Base-by-base conservation (phyloP, 1,140 invertebrate species). In the Hycleus cichorii region DNA sequence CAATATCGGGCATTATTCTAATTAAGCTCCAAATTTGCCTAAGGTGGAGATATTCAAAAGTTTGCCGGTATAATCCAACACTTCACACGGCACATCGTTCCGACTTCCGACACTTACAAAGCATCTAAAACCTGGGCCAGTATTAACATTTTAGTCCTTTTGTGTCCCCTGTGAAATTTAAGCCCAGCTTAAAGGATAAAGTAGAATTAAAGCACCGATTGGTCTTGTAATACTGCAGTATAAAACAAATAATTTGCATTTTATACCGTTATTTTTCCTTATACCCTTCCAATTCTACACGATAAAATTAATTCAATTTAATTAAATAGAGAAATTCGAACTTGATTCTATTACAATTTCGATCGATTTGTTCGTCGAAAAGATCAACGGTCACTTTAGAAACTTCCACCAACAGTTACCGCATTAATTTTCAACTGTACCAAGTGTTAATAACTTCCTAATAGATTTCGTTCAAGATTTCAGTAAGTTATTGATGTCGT, bases 101-200 rank as follows among this genome's bases (percentile, higher is more conserved):
- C 62, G 52, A 64, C 55, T 64, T 56, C 55, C 51, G 47, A 51
- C 44, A 43, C 56, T 51, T 51, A 64, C 62, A 61, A 64, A 64
- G 62, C 62, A 50, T 48, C 50, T 53, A 32, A 18, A 57, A 57
- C 59, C 54, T 49, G 61, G 59, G 56, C 61, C 55, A 60, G 62
- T 61, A 64, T 64, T 64, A 64, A 64, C 62, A 64, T 64, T 64
- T 64, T 49, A 64, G 62, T 64, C 62, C 62, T 64, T 64, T 64
- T 64, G 55, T 61, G 50, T 7, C 32, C 32, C 55, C 59, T 53
- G 50, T 60, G 59, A 64, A 64, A 61, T 64, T 61, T 64, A 64
- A 64, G 51, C 62, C 59, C n/a, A 49, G 59, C 62, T 64, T 64
- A 64, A 61, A 38, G 59, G 62, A 64, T 64, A 58, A 60, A 64